phyloP scores from a whole-genome alignment of 2,888 invertebrate species.

The Synanthedon vespiformis region DNA sequence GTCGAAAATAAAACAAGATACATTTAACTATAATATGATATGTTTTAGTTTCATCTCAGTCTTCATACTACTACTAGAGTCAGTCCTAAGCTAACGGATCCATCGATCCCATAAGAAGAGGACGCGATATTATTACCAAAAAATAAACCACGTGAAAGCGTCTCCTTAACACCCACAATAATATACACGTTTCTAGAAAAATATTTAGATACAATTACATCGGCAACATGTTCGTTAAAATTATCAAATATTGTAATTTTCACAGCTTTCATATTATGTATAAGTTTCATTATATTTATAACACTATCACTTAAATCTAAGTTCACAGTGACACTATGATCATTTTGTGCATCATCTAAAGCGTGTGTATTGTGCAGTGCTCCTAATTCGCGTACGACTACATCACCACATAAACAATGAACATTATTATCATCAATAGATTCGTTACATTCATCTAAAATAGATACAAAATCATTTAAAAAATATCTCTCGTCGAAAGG shows the following conservation, averaged over 20 bases:
- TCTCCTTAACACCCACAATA: conserved; percentile 52
- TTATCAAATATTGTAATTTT: conserved; percentile 68
- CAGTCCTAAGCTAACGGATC: conserved; percentile 67
- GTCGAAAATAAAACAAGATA: conserved; percentile 64
- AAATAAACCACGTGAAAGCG: conserved; percentile 60
- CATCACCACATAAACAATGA: conserved; percentile 10
- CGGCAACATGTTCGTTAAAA: conserved; percentile 62
- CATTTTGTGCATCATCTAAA: conserved; percentile 51
- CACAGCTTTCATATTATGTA: conserved; percentile 69
- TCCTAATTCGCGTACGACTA: conserved; percentile 42
- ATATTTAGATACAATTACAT: conserved; percentile 66
- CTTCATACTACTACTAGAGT: conserved; percentile 67
- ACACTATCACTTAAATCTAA: conserved; percentile 44
- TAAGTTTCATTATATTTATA: conserved; percentile 55
- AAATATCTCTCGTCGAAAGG: conserved; percentile 42
- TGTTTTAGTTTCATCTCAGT: conserved; percentile 57
- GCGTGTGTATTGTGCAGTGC: conserved; percentile 54
- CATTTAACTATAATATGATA: conserved; percentile 60
- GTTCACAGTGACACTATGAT: conserved; percentile 29
- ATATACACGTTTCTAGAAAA: conserved; percentile 69
- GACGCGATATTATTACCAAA: conserved; percentile 65
- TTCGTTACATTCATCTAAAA: conserved; percentile 55
- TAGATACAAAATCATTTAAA: conserved; percentile 49
- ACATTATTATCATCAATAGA: conserved; percentile 31
- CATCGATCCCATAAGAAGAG: conserved; percentile 66